Evolutionary conservation across 1,140 invertebrate genomes (phyloP).

Genomic region (Formica exsecta): DNA sequence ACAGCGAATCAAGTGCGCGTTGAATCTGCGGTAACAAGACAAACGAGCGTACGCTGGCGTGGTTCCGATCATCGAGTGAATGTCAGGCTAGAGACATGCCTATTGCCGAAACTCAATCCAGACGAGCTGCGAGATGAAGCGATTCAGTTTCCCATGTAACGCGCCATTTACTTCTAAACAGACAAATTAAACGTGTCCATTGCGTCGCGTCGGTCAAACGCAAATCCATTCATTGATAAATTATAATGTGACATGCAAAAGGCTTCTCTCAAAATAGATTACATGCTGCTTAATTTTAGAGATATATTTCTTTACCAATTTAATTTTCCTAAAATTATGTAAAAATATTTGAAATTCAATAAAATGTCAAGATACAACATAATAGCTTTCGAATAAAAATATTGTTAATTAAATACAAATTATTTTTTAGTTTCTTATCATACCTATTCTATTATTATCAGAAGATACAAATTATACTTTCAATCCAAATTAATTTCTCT

Average conservation of each 20-base stretch:
- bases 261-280: not conserved
- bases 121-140: conserved; percentile 42
- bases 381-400: too few species aligned
- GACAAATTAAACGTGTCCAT: conserved; percentile 25
- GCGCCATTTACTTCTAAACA: conserved; percentile 32
- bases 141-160: conserved; percentile 23
- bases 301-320: not conserved
- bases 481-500: not conserved
- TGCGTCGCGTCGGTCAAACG: not conserved
- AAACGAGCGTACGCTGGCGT: conserved; percentile 28
- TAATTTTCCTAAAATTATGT: not conserved
- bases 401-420: not conserved
- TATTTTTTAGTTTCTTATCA: not conserved
- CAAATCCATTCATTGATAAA: conserved; percentile 1
- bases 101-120: conserved; percentile 51
- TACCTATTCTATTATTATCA: not conserved
- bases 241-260: conserved; percentile 20
- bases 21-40: conserved; percentile 62
- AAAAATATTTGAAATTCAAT: not conserved
- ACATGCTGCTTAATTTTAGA: not conserved
- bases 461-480: not conserved
- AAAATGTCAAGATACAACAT: not conserved
- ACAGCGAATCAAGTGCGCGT: conserved; percentile 39
- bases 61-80: conserved; percentile 47
- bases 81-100: conserved; percentile 39